Conservation (phyloP, 2,113 vertebrate species). For the Vidua chalybeata region DNA sequence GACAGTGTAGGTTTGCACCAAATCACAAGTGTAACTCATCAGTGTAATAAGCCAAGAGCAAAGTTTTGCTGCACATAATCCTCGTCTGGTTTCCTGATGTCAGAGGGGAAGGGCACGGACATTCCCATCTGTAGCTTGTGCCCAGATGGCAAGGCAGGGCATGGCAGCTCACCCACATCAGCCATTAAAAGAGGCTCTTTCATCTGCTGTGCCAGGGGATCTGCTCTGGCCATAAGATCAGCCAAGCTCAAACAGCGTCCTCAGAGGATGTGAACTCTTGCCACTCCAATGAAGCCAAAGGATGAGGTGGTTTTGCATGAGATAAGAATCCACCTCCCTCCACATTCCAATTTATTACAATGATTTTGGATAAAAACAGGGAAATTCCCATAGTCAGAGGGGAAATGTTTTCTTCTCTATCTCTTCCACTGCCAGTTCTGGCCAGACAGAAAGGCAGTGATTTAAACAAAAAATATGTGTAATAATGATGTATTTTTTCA, state of each 20-base stretch:
- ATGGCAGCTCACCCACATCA: not conserved
- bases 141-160: not conserved
- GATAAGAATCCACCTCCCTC: not conserved
- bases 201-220: not conserved
- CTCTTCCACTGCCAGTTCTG: not conserved
- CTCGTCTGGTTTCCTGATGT: not conserved
- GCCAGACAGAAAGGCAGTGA: not conserved
- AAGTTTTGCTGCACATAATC: not conserved
- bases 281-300: not conserved
- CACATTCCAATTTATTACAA: not conserved
- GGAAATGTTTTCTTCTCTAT: not conserved
- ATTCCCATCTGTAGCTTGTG: not conserved
- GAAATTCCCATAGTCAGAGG: not conserved
- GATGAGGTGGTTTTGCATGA: not conserved
- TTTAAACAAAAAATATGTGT: not conserved
- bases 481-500: not conserved
- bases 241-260: not conserved
- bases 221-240: not conserved
- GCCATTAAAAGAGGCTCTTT: not conserved
- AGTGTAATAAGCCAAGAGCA: not conserved
- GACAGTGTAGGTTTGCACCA: not conserved
- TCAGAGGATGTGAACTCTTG: not conserved
- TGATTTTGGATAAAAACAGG: not conserved
- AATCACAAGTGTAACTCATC: not conserved
- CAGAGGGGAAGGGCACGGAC: not conserved